A percentile compares a stretch with the other conserved stretches of the same genome.
Evolutionary conservation across 2,797 vertebrate genomes (phyloP).

Genomic region (Tolypeutes matacus): DNA sequence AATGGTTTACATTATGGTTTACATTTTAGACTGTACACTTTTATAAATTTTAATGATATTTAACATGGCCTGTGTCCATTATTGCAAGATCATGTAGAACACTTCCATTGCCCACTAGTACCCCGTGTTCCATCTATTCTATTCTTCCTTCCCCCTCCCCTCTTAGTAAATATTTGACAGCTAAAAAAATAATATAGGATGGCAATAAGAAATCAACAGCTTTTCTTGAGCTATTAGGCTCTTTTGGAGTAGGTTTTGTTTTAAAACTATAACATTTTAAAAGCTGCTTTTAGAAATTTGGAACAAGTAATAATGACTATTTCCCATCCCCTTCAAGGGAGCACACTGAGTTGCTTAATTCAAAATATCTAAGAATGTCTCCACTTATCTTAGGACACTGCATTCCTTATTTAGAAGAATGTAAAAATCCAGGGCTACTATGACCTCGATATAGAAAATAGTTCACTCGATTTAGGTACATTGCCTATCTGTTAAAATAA

Average conservation of each 20-base stretch:
- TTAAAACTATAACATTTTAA: conserved; percentile 41
- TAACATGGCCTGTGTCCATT: too few relatives aligned
- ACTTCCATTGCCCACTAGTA: too few relatives aligned
- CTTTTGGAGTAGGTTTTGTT: conserved; percentile 35
- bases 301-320: conserved; percentile 63
- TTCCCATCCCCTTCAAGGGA: conserved; percentile 65
- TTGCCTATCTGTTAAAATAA: conserved; percentile 69
- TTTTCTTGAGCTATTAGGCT: conserved; percentile 34
- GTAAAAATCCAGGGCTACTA: conserved; percentile 65
- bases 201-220: background rate
- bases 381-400: conserved; percentile 68
- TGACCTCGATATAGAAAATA: conserved; percentile 75
- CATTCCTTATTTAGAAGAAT: conserved; percentile 74
- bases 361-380: conserved; percentile 60
- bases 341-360: conserved; percentile 64
- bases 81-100: too few relatives aligned
- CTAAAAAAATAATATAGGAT: background rate
- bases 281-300: conserved; percentile 43
- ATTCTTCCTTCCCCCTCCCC: too few relatives aligned
- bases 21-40: too few relatives aligned
- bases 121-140: too few relatives aligned
- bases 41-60: too few relatives aligned
- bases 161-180: conserved; percentile 50
- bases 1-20: too few relatives aligned
- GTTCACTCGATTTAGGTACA: conserved; percentile 60